Conservation (phyloP, 1,140 invertebrate species). For the Neoseiulus cucumeris region DNA sequence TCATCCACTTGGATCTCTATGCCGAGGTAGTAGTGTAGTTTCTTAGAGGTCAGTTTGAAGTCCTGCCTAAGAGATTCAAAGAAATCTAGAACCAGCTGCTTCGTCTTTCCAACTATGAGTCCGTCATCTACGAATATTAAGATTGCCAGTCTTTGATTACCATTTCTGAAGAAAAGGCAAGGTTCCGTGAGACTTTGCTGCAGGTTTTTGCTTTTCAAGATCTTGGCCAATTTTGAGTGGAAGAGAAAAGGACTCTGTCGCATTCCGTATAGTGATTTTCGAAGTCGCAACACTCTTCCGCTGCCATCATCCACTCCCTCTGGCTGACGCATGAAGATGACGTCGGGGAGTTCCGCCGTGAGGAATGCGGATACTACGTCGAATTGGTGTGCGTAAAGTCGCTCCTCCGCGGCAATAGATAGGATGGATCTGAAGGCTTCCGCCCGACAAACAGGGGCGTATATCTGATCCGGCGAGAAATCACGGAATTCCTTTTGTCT, state of each 20-base stretch:
- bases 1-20: conserved; percentile 6
- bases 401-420: neutral
- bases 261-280: too few relatives aligned
- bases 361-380: neutral
- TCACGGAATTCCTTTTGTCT: neutral
- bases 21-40: conserved; percentile 8
- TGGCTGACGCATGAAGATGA: neutral
- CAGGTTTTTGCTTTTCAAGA: neutral
- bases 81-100: conserved; percentile 17
- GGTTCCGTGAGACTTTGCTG: too few relatives aligned
- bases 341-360: neutral
- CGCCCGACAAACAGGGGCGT: neutral
- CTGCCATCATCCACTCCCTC: neutral
- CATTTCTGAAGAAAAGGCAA: neutral
- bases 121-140: conserved; percentile 17
- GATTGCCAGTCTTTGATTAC: conserved; percentile 7
- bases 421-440: neutral
- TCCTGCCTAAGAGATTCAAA: neutral
- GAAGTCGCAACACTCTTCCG: neutral
- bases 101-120: conserved; percentile 10
- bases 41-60: conserved; percentile 19
- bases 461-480: neutral
- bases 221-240: neutral
- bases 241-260: neutral
- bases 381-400: too few relatives aligned